These are phyloP conservation scores for Drosophila nigricruria DNA, from an alignment of 2,888 invertebrate species.

Conservation along the genomic window DNA sequence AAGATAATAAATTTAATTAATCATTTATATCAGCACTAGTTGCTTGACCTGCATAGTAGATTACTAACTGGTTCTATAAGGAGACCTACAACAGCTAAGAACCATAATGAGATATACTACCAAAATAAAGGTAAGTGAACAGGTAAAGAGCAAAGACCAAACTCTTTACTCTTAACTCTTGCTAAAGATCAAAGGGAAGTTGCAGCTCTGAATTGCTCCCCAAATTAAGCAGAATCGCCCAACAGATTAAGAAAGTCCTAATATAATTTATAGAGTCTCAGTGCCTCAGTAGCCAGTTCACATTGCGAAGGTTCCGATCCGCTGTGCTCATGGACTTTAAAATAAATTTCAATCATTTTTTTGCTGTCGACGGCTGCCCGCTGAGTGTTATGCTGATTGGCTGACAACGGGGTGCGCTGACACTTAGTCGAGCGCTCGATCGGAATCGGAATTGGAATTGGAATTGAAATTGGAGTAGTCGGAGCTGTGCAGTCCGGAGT, in stretches of 20 bases:
- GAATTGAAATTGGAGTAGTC: slow-evolving; percentile 10
- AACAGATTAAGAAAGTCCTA: not conserved
- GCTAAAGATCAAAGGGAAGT: not conserved
- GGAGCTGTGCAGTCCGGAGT: slow-evolving; percentile 13
- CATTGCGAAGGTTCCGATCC: slow-evolving; percentile 11
- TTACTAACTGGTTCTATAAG: not conserved
- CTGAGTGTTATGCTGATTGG: slow-evolving; percentile 49
- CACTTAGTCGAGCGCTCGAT: slow-evolving; percentile 16
- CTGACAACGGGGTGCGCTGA: slow-evolving; percentile 52
- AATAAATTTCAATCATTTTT: slow-evolving; percentile 39
- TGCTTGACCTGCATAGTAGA: too few species aligned
- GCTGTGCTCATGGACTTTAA: slow-evolving; percentile 6
- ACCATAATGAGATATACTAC: too few species aligned
- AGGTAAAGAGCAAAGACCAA: not conserved
- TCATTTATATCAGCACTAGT: too few species aligned
- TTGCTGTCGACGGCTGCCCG: slow-evolving; percentile 41
- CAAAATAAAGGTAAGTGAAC: not conserved
- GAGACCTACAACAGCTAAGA: too few species aligned
- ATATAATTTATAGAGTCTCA: not conserved
- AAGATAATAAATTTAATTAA: too few species aligned
- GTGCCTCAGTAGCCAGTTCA: not conserved
- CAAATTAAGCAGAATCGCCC: not conserved
- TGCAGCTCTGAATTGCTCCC: slow-evolving; percentile 1
- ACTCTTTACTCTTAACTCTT: not conserved
- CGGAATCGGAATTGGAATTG: slow-evolving; percentile 21